These are phyloP conservation scores for Schizothorax lantsangensis DNA, from an alignment of 2,797 vertebrate species.

Conservation along the genomic window DNA sequence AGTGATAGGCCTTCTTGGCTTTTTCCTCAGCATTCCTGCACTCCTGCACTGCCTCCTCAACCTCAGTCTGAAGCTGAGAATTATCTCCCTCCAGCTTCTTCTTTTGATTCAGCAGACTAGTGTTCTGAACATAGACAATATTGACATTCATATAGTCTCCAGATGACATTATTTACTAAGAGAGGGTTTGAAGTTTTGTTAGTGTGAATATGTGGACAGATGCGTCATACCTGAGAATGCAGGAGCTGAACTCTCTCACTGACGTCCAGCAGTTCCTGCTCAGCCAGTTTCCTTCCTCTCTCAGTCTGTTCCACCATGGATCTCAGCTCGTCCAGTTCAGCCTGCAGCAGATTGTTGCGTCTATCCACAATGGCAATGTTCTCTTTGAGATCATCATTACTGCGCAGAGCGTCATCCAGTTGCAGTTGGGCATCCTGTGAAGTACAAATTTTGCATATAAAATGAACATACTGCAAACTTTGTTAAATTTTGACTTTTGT, in stretches of 20 bases:
- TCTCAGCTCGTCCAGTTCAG: slow-evolving; percentile 75
- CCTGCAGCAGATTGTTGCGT: slow-evolving; percentile 78
- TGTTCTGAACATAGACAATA: slow-evolving; percentile 76
- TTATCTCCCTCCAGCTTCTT: slow-evolving; percentile 86
- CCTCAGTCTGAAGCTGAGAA: slow-evolving; percentile 82
- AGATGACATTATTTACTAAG: background rate
- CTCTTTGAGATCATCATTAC: slow-evolving; percentile 81
- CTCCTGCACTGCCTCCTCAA: slow-evolving; percentile 87
- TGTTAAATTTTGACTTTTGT: too few relatives aligned
- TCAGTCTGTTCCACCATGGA: slow-evolving; percentile 74
- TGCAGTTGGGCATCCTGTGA: slow-evolving; percentile 79
- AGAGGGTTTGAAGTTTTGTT: slow-evolving; percentile 50
- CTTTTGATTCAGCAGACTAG: slow-evolving; percentile 89
- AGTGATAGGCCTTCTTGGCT: slow-evolving; percentile 66
- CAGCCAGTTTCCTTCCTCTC: slow-evolving; percentile 79
- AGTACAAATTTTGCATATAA: background rate
- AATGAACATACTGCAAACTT: too few relatives aligned
- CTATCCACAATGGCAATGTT: slow-evolving; percentile 80
- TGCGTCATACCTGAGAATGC: slow-evolving; percentile 77
- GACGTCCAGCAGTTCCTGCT: slow-evolving; percentile 77
- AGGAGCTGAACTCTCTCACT: slow-evolving; percentile 83
- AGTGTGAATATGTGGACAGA: too few relatives aligned
- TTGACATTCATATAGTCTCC: background rate
- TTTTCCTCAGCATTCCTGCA: slow-evolving; percentile 92
- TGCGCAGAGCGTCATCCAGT: slow-evolving; percentile 70